Evolutionary conservation across 1,140 invertebrate genomes (phyloP), one percentile per base, ranked within the genome.

Genomic region (Bombus breviceps): DNA sequence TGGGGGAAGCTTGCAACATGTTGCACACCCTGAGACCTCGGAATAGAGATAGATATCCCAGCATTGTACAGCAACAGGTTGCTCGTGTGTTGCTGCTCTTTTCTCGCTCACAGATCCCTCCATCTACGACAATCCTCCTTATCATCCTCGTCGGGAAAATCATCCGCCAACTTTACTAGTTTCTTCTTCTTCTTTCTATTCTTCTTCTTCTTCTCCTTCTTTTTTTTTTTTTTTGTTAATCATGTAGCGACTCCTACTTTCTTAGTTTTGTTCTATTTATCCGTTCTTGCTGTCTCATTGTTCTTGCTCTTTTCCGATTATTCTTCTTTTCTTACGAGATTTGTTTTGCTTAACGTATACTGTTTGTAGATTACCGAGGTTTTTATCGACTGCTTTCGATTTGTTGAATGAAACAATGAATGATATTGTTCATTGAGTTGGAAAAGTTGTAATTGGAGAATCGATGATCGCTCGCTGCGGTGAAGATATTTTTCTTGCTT

Each of bases 1-100:
- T 77, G 77, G 66, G 10, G 73, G 43, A 15, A 59, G 47, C 64
- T 88, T 68, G 81, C 83, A 86, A 89, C 88, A 81, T 89, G 88
- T 89, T 89, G 88, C 88, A 69, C 72, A 4, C 79, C 53, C 53
- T 41, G 66, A 71, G 47, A 76, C 80, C 57, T 39, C 53, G 59
- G 34, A 57, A 78, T 39, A 43, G 71, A 81, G 87, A 89, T 77
- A 86, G 78, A 82, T 86, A 88, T 79, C 64, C 83, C 78, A 62
- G 41, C 53, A 78, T 69, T 79, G 72, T 64, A 43, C 64, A 68
- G 88, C 88, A 89, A 89, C 88, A 89, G 88, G 88, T 89, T 89
- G 88, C 74, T 79, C 83, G 87, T 82, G 88, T 86, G 87, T 89
- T 83, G 47, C 0, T 64, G 81, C 83, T 82, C 74, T 79, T 88